These are phyloP conservation scores for Cheilosia pagana DNA, from an alignment of 2,888 invertebrate genomes.

Conservation along the genomic window DNA sequence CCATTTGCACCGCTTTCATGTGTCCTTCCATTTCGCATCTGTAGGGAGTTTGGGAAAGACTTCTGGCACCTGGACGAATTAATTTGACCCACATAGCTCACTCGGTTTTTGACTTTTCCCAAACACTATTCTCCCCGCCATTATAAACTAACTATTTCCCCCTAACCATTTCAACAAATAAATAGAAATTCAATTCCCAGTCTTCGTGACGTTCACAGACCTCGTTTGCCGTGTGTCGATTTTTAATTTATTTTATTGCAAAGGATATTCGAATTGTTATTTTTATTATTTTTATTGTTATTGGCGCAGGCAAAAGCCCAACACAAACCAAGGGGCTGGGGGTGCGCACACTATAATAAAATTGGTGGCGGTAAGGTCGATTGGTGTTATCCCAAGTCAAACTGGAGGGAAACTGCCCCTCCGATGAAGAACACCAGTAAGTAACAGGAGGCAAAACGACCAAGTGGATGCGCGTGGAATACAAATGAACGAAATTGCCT, in stretches of 20 bases:
- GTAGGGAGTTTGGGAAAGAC: no score
- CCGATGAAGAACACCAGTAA: slow-evolving; percentile 35
- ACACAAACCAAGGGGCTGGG: not conserved
- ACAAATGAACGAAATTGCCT: slow-evolving; percentile 65
- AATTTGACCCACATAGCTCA: no score
- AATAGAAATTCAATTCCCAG: slow-evolving; percentile 29
- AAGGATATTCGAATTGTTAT: slow-evolving; percentile 72
- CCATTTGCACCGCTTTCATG: no score
- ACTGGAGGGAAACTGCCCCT: slow-evolving; percentile 24
- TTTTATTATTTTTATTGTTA: slow-evolving; percentile 73
- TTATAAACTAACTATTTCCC: no score
- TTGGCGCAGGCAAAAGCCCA: slow-evolving; percentile 15
- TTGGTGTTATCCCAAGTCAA: slow-evolving; percentile 53
- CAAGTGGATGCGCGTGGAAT: slow-evolving; percentile 56
- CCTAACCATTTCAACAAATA: not conserved
- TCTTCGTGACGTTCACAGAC: not conserved
- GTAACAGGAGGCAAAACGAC: slow-evolving; percentile 26
- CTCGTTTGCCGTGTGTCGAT: slow-evolving; percentile 62
- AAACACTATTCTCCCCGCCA: no score
- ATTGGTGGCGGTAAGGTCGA: slow-evolving; percentile 48
- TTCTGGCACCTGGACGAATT: no score
- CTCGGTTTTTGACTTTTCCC: no score
- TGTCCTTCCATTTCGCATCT: no score
- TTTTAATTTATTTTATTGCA: slow-evolving; percentile 73
- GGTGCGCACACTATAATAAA: slow-evolving; percentile 17